phyloP scores from a whole-genome alignment of 2,113 vertebrate genomes.

The Stictonetta naevosa region DNA sequence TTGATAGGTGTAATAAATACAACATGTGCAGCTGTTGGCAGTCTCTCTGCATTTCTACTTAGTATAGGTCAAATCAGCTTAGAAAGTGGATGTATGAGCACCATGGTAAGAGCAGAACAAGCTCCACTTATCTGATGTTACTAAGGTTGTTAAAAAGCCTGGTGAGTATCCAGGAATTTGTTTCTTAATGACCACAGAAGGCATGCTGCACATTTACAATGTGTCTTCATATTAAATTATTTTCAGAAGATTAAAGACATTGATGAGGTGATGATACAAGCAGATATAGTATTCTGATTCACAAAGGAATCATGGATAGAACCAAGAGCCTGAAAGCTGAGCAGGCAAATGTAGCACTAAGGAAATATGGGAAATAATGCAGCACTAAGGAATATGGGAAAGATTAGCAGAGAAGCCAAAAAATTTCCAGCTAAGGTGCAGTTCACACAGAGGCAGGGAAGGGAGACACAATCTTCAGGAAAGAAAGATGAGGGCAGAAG shows the following conservation, averaged over 20 bases:
- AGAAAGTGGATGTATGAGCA: not conserved
- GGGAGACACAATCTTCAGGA: not conserved
- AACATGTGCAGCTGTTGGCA: not conserved
- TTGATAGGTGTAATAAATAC: not conserved
- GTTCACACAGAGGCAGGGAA: constrained; percentile 1
- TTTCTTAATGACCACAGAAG: constrained; percentile 6
- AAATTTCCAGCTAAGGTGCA: not conserved
- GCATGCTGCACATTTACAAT: not conserved
- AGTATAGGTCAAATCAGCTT: not conserved
- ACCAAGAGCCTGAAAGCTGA: not conserved
- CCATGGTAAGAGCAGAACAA: not conserved
- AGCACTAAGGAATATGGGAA: not conserved
- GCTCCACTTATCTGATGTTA: not conserved
- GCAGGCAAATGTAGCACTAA: not conserved
- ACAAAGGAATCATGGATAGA: not conserved
- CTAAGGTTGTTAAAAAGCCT: not conserved
- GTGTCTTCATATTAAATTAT: not conserved
- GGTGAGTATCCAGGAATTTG: not conserved
- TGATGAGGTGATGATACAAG: not conserved
- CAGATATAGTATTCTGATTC: not conserved
- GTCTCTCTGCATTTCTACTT: not conserved
- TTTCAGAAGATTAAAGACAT: constrained; percentile 24
- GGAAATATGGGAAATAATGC: too few relatives aligned
- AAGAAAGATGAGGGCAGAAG: not conserved
- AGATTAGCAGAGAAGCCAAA: not conserved